These are phyloP conservation scores for Neomonachus schauinslandi DNA, from an alignment of 2,113 vertebrate genomes.

Conservation along the genomic window DNA sequence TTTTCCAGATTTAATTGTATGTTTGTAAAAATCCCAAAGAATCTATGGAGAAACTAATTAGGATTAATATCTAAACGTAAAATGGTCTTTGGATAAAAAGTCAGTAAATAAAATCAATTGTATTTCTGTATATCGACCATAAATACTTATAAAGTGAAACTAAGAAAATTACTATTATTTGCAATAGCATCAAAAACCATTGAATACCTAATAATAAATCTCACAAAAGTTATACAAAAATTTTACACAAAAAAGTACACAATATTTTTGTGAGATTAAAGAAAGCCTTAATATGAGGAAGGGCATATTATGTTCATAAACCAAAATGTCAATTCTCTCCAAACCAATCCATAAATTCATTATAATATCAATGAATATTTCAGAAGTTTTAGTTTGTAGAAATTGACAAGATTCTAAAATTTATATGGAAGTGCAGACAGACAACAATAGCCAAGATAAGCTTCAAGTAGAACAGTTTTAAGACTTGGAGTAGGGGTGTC, in stretches of 20 bases:
- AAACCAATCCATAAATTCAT: not conserved
- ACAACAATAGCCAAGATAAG: not conserved
- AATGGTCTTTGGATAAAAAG: not conserved
- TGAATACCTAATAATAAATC: not conserved
- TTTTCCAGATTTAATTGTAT: not conserved
- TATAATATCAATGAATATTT: not conserved
- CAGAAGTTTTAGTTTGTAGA: not conserved
- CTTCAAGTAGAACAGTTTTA: not conserved
- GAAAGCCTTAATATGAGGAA: slow-evolving; percentile 24
- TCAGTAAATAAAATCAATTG: not conserved
- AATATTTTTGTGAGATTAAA: slow-evolving; percentile 1
- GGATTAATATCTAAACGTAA: slow-evolving; percentile 12
- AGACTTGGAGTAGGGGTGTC: not conserved
- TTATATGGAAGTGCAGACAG: not conserved
- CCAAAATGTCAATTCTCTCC: not conserved
- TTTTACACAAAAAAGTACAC: not conserved
- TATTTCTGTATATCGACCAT: not conserved
- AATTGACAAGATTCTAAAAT: not conserved
- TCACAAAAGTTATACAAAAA: not conserved
- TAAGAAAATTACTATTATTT: not conserved
- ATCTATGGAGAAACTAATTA: not conserved
- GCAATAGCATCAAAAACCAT: not conserved
- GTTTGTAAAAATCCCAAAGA: not conserved
- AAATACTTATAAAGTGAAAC: not conserved
- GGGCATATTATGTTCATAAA: not conserved